These are phyloP conservation scores for Theocolax elegans DNA, from an alignment of 1,140 invertebrate species.

Conservation along the genomic window DNA sequence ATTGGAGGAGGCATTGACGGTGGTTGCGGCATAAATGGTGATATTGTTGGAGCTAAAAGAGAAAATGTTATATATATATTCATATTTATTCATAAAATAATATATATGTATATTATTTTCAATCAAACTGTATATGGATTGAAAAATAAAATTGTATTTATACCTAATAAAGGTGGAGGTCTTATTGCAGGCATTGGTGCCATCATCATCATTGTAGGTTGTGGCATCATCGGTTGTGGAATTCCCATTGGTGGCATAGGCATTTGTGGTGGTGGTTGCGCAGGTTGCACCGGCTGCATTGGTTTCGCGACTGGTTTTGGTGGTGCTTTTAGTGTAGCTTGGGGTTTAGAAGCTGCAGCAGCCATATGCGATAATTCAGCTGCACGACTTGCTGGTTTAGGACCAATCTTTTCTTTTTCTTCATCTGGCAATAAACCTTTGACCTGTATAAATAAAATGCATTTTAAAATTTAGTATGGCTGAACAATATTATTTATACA, in stretches of 20 bases:
- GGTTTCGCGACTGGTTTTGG: conserved; percentile 63
- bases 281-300: conserved; percentile 57
- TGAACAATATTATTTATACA: not conserved
- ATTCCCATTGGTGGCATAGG: conserved; percentile 69
- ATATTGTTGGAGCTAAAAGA: conserved; percentile 66
- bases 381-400: conserved; percentile 75
- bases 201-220: conserved; percentile 76
- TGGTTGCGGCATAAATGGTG: conserved; percentile 65
- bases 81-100: not conserved
- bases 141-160: not conserved
- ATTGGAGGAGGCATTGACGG: conserved; percentile 63
- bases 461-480: not conserved
- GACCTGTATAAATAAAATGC: conserved; percentile 14
- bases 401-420: conserved; percentile 92
- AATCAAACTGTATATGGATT: conserved; percentile 2
- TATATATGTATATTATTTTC: not conserved
- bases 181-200: conserved; percentile 73
- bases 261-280: conserved; percentile 59
- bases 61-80: conserved; percentile 13
- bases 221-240: conserved; percentile 69
- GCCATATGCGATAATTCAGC: conserved; percentile 62
- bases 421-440: conserved; percentile 94
- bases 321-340: conserved; percentile 65
- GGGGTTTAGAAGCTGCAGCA: conserved; percentile 65
- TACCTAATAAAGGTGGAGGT: conserved; percentile 65